Conservation (phyloP, 2,113 vertebrate genomes). For the Vulpes vulpes region DNA sequence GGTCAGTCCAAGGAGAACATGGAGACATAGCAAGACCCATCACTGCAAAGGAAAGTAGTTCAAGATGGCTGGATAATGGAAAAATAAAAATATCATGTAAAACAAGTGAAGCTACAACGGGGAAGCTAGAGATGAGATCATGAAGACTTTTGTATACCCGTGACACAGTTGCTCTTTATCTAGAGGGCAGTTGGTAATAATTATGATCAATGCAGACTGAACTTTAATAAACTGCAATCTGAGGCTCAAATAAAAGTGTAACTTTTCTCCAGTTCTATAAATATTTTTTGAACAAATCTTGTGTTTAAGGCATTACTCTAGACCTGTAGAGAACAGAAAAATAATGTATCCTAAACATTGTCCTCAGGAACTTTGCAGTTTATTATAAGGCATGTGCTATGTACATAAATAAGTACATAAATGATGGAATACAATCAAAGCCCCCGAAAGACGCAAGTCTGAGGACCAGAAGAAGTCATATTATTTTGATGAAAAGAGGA, state of each 20-base stretch:
- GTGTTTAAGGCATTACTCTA: not conserved
- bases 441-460: not conserved
- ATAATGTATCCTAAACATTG: not conserved
- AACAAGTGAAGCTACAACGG: not conserved
- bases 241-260: not conserved
- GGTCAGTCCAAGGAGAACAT: not conserved
- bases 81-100: not conserved
- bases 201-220: not conserved
- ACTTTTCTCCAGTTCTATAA: not conserved
- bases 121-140: accelerated
- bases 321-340: not conserved
- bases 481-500: not conserved
- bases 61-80: not conserved
- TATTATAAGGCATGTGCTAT: not conserved
- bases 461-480: not conserved
- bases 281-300: not conserved
- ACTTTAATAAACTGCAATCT: not conserved
- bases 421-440: not conserved
- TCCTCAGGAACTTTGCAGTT: not conserved
- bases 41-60: not conserved
- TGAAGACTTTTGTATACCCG: not conserved
- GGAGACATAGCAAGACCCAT: not conserved
- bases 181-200: not conserved
- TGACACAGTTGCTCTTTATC: not conserved
- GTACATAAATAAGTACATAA: not conserved